Evolutionary conservation across 2,797 vertebrate species (phyloP), one percentile per base, ranked within the genome.

Genomic region (Rhynchonycteris naso): DNA sequence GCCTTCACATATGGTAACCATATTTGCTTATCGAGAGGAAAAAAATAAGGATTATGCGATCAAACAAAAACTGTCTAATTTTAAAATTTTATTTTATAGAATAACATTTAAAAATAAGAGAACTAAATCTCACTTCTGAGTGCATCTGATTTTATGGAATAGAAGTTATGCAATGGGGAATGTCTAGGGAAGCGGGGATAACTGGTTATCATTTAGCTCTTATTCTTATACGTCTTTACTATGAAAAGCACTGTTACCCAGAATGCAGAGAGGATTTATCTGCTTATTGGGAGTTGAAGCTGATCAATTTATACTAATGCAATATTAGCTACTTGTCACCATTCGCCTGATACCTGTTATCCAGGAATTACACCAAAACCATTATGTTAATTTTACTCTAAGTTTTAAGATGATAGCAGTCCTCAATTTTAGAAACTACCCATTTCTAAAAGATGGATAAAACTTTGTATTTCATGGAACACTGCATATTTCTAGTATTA

Each of bases 191-290:
- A 74, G 30, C 10, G 24, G 14, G 30, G n/a, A 16, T 83, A 52
- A 68, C 9, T 65, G 66, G 63, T 61, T 54, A 61, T 24, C 47
- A 0, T 38, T 69, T 82, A 9, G 69, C 19, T 80, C 75, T 90
- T 79, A 76, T 92, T 65, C 38, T 78, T 83, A n/a, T 2, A 4
- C 24, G 30, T 90, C 10, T 90, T 76, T 94, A n/a, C 92, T 72
- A 22, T 65, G 72, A 74, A 72, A 83, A 85, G 30, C 63, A 47
- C 58, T 63, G 35, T 56, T 69, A 59, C 66, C 21, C 65, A 72
- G 85, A 94, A 8, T 59, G 9, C 54, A 35, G 54, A 28, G 56
- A 22, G 26, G 52, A 65, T 68, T 71, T 66, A 61, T 43, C 38
- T 66, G 6, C 54, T 81, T 66, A 43, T 1, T 4, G 52, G n/a